Percentiles rank a stretch among this genome's conserved stretches.
These are phyloP conservation scores for Oryzias melastigma DNA, from an alignment of 2,113 vertebrate species.

Conservation along the genomic window DNA sequence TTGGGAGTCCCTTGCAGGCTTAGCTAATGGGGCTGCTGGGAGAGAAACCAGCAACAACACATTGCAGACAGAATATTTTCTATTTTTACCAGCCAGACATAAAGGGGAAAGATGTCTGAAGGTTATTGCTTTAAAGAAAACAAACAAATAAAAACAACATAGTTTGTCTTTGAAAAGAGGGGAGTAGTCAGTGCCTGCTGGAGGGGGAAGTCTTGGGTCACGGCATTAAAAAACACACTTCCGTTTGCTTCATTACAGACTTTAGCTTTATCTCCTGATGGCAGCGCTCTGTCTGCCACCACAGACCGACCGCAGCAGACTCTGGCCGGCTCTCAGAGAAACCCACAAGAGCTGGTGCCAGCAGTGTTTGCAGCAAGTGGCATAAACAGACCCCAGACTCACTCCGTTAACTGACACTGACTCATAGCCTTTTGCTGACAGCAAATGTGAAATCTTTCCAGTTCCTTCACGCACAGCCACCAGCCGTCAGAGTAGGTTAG, in stretches of 20 bases:
- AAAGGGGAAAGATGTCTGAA: background rate
- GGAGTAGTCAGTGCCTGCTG: background rate
- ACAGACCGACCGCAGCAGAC: slow-evolving; percentile 1
- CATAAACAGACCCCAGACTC: background rate
- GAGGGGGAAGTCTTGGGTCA: background rate
- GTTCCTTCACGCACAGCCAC: background rate
- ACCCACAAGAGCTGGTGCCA: background rate
- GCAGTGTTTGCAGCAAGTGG: slow-evolving; percentile 4
- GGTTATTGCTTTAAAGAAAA: background rate
- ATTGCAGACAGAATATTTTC: background rate
- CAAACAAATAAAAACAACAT: slow-evolving; percentile 5
- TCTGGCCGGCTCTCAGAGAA: background rate
- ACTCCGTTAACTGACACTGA: slow-evolving; percentile 1
- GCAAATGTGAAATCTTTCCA: background rate
- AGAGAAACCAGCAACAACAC: background rate
- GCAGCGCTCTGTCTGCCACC: slow-evolving; percentile 1
- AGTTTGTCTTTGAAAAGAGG: background rate
- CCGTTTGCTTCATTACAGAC: background rate
- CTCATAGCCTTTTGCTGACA: background rate
- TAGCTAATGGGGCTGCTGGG: slow-evolving; percentile 8
- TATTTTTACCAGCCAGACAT: background rate
- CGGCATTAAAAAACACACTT: background rate
- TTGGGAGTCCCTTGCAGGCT: slow-evolving; percentile 2
- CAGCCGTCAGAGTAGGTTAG: background rate
- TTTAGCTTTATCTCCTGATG: slow-evolving; percentile 4